Percentiles rank a stretch among this genome's conserved stretches.
Evolutionary conservation across 2,797 vertebrate species (phyloP).

Genomic region (Acanthurus lineatus): DNA sequence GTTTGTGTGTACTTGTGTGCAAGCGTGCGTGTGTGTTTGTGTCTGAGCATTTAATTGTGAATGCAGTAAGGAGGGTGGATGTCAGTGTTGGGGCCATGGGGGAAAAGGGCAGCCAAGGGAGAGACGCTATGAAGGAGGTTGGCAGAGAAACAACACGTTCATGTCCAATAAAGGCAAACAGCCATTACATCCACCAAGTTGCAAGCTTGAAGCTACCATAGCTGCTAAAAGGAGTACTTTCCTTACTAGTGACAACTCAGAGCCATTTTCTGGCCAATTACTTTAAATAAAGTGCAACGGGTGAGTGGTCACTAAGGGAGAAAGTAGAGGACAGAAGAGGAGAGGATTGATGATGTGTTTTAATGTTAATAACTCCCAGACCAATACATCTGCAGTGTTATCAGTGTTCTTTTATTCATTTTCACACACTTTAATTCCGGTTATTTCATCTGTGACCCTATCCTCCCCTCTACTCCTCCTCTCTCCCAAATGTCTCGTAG

Average conservation of each 20-base stretch:
- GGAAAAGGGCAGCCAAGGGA: conserved; percentile 34
- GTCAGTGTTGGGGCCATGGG: conserved; percentile 20
- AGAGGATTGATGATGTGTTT: conserved; percentile 52
- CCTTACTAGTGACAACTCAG: conserved; percentile 42
- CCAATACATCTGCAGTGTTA: conserved; percentile 39
- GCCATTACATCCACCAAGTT: conserved; percentile 21
- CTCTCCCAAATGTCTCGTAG: not conserved
- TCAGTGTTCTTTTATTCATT: conserved; percentile 30
- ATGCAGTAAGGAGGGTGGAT: conserved; percentile 30
- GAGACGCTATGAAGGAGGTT: conserved; percentile 16
- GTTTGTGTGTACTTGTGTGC: conserved; percentile 21
- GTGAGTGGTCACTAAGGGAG: conserved; percentile 18
- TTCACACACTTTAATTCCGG: conserved; percentile 24
- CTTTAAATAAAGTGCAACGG: conserved; percentile 55
- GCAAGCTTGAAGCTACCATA: conserved; percentile 11
- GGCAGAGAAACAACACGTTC: conserved; percentile 24
- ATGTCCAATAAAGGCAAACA: conserved; percentile 43
- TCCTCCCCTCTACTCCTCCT: conserved; percentile 1
- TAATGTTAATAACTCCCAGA: conserved; percentile 41
- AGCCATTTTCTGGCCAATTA: conserved; percentile 56
- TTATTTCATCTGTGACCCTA: conserved; percentile 30
- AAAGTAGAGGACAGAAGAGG: conserved; percentile 8
- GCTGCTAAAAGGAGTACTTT: conserved; percentile 45
- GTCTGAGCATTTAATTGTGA: conserved; percentile 45
- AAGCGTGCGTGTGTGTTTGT: conserved; percentile 17